Base-by-base conservation (phyloP, 2,888 invertebrate species). In the Phaonia tiefii region DNA sequence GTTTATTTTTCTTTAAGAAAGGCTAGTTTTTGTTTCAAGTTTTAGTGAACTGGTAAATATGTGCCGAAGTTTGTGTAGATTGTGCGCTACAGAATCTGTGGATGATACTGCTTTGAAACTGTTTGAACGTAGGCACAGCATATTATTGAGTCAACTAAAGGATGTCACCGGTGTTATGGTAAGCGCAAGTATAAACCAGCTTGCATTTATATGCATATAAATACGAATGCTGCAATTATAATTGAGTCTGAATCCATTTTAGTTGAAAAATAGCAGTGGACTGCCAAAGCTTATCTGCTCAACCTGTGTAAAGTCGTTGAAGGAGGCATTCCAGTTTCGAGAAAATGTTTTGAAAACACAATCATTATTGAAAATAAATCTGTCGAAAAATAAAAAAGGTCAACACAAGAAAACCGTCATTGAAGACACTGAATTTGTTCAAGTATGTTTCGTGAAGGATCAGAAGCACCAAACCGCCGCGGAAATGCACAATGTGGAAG, bases 261-360 rank as follows among this genome's bases (percentile, higher is more conserved):
- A 85, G 85, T 65, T 85, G 7, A 75, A 76, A 66, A 82, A 83
- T 7, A 71, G 20, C 22, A 69, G 46, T 3, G 56, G 63, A 20
- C 17, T 84, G 0, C 86, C 86, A 0, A 80, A 81, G 13, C 42
- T 70, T 37, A 83, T 86, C 31, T 86, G 86, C 66, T 39, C 67
- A 20, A 31, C 58, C 15, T 85, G 85, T n/a, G 63, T 82, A 25
- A 67, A 65, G 1, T 77, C 81, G 22, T 83, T 85, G 58, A 58
- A 70, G 22, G 58, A 75, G n/a, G 84, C 85, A 1, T 60, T 75
- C 46, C 80, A 79, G 66, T 85, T 85, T 66, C 83, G 84, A 2
- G 82, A 83, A 31, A 70, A 83, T 42, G 82, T 83, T 2, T 78
- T 85, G 8, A 80, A 66, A 46, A 80, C 81, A 0, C 85, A 85